phyloP scores from a whole-genome alignment of 2,888 invertebrate genomes.

The Buathra laborator region DNA sequence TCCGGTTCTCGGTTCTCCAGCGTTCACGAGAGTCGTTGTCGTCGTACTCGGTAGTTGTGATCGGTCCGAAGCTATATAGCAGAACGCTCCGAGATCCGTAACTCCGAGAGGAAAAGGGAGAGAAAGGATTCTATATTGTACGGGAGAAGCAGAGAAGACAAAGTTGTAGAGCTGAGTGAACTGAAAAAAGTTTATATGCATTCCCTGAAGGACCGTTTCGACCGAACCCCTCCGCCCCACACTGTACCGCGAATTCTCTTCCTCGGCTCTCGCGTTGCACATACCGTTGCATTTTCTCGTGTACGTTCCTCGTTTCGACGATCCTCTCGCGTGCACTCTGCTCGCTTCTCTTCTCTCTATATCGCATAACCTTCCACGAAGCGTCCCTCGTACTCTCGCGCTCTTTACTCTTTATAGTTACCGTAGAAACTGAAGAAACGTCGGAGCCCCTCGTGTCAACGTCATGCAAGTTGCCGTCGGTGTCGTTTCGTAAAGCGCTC shows the following conservation, averaged over 20 bases:
- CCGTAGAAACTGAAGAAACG: background rate
- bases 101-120: conserved; percentile 23
- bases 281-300: conserved; percentile 53
- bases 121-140: conserved; percentile 2
- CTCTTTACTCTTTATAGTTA: background rate
- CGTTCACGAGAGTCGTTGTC: conserved; percentile 47
- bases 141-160: background rate
- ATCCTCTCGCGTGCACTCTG: conserved; percentile 41
- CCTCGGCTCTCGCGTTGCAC: conserved; percentile 39
- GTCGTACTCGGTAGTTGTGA: conserved; percentile 27
- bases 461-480: background rate
- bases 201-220: conserved; percentile 61
- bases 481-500: conserved; percentile 11
- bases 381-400: background rate
- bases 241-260: background rate
- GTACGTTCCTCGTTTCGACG: conserved; percentile 51
- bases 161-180: conserved; percentile 13
- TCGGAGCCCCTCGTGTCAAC: background rate
- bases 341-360: conserved; percentile 12
- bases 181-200: conserved; percentile 63
- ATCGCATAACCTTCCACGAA: background rate
- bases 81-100: conserved; percentile 23
- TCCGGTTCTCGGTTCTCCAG: conserved; percentile 43
- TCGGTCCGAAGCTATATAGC: conserved; percentile 18
- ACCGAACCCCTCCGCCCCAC: conserved; percentile 26